A percentile compares a stretch with the other conserved stretches of the same genome.
Conservation (phyloP, 2,797 vertebrate genomes). For the Scolopax bukidnonensis region DNA sequence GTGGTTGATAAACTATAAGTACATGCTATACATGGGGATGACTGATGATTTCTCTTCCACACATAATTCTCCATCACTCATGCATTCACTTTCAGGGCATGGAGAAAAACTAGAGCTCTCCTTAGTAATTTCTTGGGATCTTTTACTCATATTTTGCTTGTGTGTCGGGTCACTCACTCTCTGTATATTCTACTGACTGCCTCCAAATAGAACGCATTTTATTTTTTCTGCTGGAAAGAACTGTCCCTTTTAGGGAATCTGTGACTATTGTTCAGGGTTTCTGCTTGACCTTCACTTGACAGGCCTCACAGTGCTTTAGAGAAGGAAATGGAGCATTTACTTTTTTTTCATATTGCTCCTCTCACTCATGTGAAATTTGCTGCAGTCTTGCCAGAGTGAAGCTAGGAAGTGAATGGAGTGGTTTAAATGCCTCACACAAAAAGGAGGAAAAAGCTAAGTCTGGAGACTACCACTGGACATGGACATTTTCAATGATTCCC, state of each 20-base stretch:
- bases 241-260: conserved; percentile 29
- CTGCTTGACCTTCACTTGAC: conserved; percentile 46
- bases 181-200: background rate
- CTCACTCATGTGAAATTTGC: background rate
- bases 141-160: background rate
- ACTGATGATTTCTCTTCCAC: background rate
- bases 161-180: background rate
- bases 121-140: background rate
- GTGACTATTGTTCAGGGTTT: conserved; percentile 2
- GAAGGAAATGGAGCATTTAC: background rate
- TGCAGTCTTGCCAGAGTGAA: background rate
- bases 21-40: background rate
- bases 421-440: background rate
- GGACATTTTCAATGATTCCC: background rate
- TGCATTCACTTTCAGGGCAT: background rate
- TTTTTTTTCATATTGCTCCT: background rate
- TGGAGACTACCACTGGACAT: background rate
- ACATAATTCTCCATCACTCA: background rate
- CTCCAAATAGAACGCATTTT: background rate
- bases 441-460: background rate
- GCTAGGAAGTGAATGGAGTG: background rate
- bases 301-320: background rate
- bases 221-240: conserved; percentile 10
- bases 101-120: background rate
- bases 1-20: background rate